These are phyloP conservation scores for Chalcis sispes DNA, from an alignment of 2,888 invertebrate genomes.

Conservation along the genomic window DNA sequence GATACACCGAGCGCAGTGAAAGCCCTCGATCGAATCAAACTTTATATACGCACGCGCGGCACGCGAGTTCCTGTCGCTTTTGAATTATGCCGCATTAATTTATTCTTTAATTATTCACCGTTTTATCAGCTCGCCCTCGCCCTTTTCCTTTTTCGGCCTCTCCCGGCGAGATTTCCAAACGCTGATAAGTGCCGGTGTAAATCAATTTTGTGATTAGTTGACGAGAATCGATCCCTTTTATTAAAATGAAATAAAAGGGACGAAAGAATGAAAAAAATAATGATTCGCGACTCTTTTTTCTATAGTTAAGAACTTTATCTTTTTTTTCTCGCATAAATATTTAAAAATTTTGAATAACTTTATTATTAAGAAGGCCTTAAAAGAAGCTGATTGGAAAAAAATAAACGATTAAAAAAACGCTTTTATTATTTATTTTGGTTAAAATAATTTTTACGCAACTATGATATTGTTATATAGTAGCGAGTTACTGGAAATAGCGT, in stretches of 20 bases:
- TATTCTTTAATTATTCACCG: conserved; percentile 57
- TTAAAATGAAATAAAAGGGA: too few species aligned
- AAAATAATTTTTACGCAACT: too few species aligned
- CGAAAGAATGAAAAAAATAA: conserved; percentile 1
- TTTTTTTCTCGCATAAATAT: neutral
- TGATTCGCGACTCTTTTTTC: neutral
- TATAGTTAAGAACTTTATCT: neutral
- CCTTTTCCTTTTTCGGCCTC: neutral
- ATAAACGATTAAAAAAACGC: neutral
- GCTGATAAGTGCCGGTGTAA: conserved; percentile 55
- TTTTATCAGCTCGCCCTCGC: conserved; percentile 45
- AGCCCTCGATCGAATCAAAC: conserved; percentile 55
- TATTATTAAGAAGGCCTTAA: neutral
- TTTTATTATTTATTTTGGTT: neutral
- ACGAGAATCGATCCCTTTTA: conserved; percentile 46
- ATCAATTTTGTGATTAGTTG: conserved; percentile 57
- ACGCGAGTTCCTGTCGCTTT: conserved; percentile 54
- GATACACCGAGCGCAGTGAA: conserved; percentile 38
- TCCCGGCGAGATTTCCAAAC: conserved; percentile 47
- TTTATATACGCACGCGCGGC: conserved; percentile 53
- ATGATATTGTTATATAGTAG: too few species aligned
- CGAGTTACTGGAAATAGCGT: too few species aligned
- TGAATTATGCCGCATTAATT: conserved; percentile 57
- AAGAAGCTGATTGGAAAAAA: neutral
- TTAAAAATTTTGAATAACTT: neutral